Base-by-base conservation (phyloP, 2,888 invertebrate species). In the Netelia virgata region DNA sequence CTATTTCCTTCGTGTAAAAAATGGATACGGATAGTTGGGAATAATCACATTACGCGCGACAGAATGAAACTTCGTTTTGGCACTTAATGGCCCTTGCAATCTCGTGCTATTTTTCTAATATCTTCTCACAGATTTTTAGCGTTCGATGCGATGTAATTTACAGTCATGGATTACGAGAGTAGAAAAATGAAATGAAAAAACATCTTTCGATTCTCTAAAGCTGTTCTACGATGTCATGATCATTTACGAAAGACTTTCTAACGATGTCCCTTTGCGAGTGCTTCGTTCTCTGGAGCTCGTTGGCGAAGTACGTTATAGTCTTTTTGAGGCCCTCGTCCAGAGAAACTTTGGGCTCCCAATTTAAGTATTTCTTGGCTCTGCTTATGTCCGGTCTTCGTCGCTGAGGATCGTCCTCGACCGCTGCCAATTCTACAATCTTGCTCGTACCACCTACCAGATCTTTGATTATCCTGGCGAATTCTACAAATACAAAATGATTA, bases 371-470 rank as follows among this genome's bases (percentile, higher is more conserved):
- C 90, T 97, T 97, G 3, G 99, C 99, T 79, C 98, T 94, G 0
- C 96, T 95, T 88, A 99, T 99, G 93, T 99, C 98, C 0, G 99
- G 99, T 88, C 97, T 96, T 66, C 99, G 95, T 85, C 98, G 95
- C 92, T 98, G 98, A 0, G 99, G 99, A 94, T 99, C 99, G 93
- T 99, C 99, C 92, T 98, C 97, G 68, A 99, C 97, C 3, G 98
- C 97, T 20, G 97, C 96, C 84, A 97, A 95, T 89, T 97, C 96
- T 20, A 97, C 95, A 82, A 99, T 97, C 90, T 96, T 95, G 94
- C 98, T 98, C 50, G 96, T 96, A 43, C 98, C 98, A 14, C 98
- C 99, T 91, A 97, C 96, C 91, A 97, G 94, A 89, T 96, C 96
- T 93, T 97, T 97, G 89, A 98, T 98, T 89, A 98, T 97, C 82